Percentiles rank a stretch among this genome's conserved stretches.
Evolutionary conservation across 2,797 vertebrate species (phyloP).

Genomic region (Scolopax rusticola): DNA sequence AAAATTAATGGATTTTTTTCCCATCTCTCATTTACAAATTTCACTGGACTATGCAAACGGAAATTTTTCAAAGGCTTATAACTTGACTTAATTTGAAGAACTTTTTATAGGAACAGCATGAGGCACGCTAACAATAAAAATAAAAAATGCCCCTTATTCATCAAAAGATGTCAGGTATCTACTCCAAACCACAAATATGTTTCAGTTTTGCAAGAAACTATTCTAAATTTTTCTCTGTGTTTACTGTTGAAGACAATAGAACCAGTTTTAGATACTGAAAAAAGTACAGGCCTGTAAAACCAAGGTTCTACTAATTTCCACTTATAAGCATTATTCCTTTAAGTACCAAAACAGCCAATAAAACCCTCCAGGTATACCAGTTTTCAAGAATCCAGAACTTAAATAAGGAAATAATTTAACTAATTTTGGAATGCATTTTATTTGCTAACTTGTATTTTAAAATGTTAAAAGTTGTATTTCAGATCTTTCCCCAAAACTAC

Average conservation of each 20-base stretch:
- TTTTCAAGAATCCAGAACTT: background rate
- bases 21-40: background rate
- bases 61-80: background rate
- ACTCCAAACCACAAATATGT: background rate
- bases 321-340: background rate
- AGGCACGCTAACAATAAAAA: background rate
- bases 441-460: background rate
- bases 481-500: background rate
- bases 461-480: background rate
- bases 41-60: background rate
- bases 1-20: background rate
- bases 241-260: background rate
- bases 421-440: background rate
- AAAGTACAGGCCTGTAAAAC: background rate
- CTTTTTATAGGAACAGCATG: background rate
- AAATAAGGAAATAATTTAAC: background rate
- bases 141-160: background rate
- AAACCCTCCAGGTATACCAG: background rate
- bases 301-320: background rate
- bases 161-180: background rate
- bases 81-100: background rate
- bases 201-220: background rate
- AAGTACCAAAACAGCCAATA: background rate
- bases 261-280: background rate
- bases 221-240: background rate